Evolutionary conservation across 1,140 invertebrate genomes (phyloP).

Genomic region (Atopsyche davidsoni): DNA sequence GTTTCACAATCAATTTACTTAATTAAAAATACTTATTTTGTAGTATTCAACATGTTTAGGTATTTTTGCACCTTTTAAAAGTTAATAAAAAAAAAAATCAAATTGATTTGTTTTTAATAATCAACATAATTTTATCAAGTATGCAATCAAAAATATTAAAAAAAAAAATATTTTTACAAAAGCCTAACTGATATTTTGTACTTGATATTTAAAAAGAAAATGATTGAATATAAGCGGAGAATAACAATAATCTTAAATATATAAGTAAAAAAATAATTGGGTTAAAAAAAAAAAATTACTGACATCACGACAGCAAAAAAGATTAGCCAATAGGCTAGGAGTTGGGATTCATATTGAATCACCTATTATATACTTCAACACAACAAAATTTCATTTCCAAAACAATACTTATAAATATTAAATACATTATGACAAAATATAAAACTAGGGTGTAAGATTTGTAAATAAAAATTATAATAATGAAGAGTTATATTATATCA

Average conservation of each 20-base stretch:
- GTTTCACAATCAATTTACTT: background rate
- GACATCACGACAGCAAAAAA: background rate
- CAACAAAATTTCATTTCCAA: background rate
- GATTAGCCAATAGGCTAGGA: background rate
- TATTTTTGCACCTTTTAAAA: no score
- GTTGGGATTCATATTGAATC: background rate
- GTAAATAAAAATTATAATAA: no score
- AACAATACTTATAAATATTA: background rate
- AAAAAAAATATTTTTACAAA: background rate
- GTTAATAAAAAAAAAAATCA: no score
- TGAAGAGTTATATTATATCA: no score
- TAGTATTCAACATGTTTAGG: background rate
- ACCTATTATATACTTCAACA: background rate
- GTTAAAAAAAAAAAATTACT: background rate
- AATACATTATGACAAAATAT: background rate
- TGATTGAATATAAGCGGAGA: background rate
- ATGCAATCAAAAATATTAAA: background rate
- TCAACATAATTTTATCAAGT: background rate
- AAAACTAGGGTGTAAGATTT: background rate
- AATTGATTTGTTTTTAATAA: no score
- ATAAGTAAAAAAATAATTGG: background rate
- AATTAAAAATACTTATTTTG: background rate
- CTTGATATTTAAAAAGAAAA: background rate
- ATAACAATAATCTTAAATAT: background rate
- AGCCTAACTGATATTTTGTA: background rate